Evolutionary conservation across 2,797 vertebrate species (phyloP).

Genomic region (Petrocephalus schoutedeni): DNA sequence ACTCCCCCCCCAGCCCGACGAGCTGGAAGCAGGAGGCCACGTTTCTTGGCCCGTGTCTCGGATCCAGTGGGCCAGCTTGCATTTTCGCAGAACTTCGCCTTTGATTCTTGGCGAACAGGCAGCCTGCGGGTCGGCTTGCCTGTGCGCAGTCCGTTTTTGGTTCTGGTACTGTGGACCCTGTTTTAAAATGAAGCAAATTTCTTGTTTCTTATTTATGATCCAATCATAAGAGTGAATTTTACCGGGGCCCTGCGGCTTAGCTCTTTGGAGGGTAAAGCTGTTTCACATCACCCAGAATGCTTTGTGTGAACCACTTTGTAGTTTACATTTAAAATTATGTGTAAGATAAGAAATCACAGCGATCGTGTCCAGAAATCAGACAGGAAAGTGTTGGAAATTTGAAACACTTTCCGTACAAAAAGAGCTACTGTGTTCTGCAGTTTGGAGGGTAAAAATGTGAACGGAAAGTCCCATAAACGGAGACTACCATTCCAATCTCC

Average conservation of each 20-base stretch:
- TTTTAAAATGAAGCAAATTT: not conserved
- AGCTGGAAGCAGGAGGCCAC: not conserved
- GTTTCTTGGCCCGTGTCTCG: not conserved
- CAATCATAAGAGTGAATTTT: not conserved
- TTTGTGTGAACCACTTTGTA: not conserved
- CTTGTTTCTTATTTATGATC: not conserved
- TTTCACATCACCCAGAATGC: not conserved
- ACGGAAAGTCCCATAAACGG: not conserved
- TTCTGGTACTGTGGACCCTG: not conserved
- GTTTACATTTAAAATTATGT: not conserved
- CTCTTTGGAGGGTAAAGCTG: not conserved
- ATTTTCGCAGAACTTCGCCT: not conserved
- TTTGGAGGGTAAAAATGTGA: not conserved
- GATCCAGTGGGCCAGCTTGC: not conserved
- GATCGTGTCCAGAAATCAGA: not conserved
- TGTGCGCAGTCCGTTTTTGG: not conserved
- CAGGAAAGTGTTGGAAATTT: not conserved
- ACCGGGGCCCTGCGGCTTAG: not conserved
- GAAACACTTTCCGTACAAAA: not conserved
- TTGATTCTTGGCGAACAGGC: not conserved
- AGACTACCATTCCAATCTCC: not conserved
- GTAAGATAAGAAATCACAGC: not conserved
- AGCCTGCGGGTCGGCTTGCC: not conserved
- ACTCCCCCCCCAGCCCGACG: not conserved
- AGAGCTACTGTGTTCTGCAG: not conserved